These are phyloP conservation scores for Eutrigla gurnardus DNA, from an alignment of 2,797 vertebrate genomes.

Conservation along the genomic window DNA sequence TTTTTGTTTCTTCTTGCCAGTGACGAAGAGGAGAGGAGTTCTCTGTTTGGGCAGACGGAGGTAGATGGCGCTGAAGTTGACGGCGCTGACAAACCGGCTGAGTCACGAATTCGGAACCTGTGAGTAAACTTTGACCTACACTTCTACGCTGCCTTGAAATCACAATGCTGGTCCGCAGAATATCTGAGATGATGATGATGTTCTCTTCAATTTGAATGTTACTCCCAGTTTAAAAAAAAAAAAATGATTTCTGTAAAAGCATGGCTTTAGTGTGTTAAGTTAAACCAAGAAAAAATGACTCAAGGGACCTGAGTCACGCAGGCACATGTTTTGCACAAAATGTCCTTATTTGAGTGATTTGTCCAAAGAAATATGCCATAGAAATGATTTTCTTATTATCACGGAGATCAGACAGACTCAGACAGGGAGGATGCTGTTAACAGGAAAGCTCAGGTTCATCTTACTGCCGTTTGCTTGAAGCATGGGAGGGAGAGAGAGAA, in stretches of 20 bases:
- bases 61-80: slow-evolving; percentile 74
- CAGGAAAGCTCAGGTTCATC: slow-evolving; percentile 5
- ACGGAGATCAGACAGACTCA: slow-evolving; percentile 10
- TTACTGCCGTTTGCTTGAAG: slow-evolving; percentile 5
- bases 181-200: neutral
- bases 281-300: neutral
- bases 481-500: neutral
- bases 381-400: too few species aligned
- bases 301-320: neutral
- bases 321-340: neutral
- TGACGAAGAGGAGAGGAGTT: slow-evolving; percentile 88
- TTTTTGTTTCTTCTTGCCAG: slow-evolving; percentile 62
- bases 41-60: slow-evolving; percentile 78
- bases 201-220: too few species aligned
- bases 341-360: slow-evolving; percentile 5
- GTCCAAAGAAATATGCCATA: too few species aligned
- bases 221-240: too few species aligned
- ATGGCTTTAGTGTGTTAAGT: neutral
- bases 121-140: slow-evolving; percentile 81
- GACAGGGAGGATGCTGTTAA: neutral
- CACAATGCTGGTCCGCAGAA: neutral
- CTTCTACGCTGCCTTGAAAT: neutral
- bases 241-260: too few species aligned
- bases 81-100: slow-evolving; percentile 81
- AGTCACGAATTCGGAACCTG: slow-evolving; percentile 93